phyloP scores from a whole-genome alignment of 2,888 invertebrate genomes.

The Drosophila prolongata region DNA sequence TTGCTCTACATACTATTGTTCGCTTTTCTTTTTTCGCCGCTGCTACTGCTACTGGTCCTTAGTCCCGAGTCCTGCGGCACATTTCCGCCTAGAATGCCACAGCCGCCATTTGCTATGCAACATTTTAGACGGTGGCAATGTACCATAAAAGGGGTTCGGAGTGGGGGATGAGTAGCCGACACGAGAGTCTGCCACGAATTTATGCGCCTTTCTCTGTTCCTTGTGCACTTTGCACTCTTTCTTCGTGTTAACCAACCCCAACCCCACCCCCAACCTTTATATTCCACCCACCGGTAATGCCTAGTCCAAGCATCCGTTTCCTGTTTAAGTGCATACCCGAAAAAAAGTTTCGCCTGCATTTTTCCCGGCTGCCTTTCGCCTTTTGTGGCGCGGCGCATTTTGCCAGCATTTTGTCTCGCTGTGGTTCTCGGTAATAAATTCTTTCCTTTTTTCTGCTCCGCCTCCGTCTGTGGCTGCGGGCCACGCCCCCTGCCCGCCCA shows the following conservation, averaged over 20 bases:
- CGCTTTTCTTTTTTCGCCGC: constrained; percentile 11
- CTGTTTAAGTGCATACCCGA: constrained; percentile 75
- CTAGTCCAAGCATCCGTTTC: constrained; percentile 78
- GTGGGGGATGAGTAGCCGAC: constrained; percentile 5
- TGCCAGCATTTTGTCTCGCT: constrained; percentile 72
- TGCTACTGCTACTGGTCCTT: constrained; percentile 39
- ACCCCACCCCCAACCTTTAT: not conserved
- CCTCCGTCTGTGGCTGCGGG: constrained; percentile 60
- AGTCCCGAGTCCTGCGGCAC: constrained; percentile 68
- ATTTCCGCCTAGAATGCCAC: constrained; percentile 73
- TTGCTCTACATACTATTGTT: constrained; percentile 46
- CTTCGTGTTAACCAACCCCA: constrained; percentile 10
- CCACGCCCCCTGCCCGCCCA: constrained; percentile 37
- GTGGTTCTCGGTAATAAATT: constrained; percentile 82
- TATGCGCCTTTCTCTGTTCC: constrained; percentile 67
- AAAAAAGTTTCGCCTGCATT: constrained; percentile 53
- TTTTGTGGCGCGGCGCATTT: constrained; percentile 48
- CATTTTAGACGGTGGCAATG: constrained; percentile 60
- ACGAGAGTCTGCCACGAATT: constrained; percentile 56
- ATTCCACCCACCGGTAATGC: constrained; percentile 51
- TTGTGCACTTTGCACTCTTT: constrained; percentile 63
- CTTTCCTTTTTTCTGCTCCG: constrained; percentile 32
- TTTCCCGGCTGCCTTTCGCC: constrained; percentile 31
- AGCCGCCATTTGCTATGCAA: constrained; percentile 63
- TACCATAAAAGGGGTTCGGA: constrained; percentile 15